Evolutionary conservation across 2,113 vertebrate species (phyloP).

Genomic region (Gymnobelideus leadbeateri): DNA sequence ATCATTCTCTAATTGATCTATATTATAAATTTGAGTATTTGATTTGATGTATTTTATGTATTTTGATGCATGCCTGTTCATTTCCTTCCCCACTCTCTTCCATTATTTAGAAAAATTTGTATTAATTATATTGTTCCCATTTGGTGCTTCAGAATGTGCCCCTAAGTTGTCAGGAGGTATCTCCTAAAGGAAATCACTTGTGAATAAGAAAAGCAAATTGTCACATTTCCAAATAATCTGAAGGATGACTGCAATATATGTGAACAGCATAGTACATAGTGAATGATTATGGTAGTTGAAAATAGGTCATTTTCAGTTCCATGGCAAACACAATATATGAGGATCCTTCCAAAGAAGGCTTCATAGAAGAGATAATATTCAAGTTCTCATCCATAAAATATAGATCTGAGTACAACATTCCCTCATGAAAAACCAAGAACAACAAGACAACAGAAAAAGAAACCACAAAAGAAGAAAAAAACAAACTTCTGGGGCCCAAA

Average conservation of each 20-base stretch:
- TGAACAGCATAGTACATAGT: background rate
- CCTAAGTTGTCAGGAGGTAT: background rate
- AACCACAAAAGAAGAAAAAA: background rate
- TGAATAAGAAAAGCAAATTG: background rate
- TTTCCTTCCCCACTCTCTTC: background rate
- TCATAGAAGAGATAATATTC: background rate
- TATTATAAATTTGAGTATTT: background rate
- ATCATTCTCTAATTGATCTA: background rate
- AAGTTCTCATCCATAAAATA: background rate
- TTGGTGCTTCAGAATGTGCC: background rate
- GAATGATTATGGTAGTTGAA: background rate
- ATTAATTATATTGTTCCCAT: background rate
- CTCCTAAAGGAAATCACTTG: background rate
- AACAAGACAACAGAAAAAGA: too few relatives aligned
- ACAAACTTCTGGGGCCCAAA: background rate
- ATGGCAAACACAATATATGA: background rate
- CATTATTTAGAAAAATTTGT: background rate
- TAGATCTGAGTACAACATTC: too few relatives aligned
- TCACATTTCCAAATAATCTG: background rate
- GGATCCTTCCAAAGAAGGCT: background rate
- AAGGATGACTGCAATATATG: background rate
- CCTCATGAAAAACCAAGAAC: too few relatives aligned
- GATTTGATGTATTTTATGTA: background rate
- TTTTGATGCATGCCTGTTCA: background rate
- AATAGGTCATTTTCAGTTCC: background rate